Percentiles rank a stretch among this genome's conserved stretches.
phyloP scores from a whole-genome alignment of 2,113 vertebrate genomes.

The Ploceus nigricollis region DNA sequence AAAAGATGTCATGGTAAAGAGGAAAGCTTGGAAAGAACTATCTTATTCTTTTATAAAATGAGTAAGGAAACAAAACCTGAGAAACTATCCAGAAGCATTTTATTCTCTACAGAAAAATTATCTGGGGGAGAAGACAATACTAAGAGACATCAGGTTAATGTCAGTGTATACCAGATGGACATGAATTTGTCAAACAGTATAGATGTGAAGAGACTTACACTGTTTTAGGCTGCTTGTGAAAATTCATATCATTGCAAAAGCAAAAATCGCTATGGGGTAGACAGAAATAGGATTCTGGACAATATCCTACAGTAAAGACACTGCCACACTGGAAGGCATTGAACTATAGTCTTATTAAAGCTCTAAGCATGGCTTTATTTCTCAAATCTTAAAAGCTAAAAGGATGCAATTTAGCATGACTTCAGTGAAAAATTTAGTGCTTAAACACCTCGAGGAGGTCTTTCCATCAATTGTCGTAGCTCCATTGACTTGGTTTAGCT shows the following conservation, averaged over 20 bases:
- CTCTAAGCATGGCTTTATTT: not conserved
- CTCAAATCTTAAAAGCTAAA: not conserved
- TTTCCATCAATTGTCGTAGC: rapidly evolving
- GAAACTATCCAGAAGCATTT: not conserved
- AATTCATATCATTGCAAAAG: not conserved
- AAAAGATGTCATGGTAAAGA: not conserved
- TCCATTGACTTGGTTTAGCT: not conserved
- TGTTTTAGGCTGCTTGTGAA: not conserved
- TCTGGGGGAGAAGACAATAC: not conserved
- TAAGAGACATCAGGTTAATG: not conserved
- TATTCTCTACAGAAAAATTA: not conserved
- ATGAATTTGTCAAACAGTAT: not conserved
- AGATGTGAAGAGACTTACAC: not conserved
- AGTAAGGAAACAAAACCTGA: not conserved
- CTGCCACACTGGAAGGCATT: not conserved
- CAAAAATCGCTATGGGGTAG: not conserved
- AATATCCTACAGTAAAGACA: not conserved
- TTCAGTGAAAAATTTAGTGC: not conserved
- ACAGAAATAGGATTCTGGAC: not conserved
- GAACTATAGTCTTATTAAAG: not conserved
- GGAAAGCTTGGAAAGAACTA: not conserved
- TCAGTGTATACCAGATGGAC: not conserved
- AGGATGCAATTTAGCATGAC: not conserved
- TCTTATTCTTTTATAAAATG: not conserved
- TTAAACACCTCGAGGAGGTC: not conserved